Conservation (phyloP, 30 jellyfish, hydroid and myxozoan genomes). For the Mastigias papua region DNA sequence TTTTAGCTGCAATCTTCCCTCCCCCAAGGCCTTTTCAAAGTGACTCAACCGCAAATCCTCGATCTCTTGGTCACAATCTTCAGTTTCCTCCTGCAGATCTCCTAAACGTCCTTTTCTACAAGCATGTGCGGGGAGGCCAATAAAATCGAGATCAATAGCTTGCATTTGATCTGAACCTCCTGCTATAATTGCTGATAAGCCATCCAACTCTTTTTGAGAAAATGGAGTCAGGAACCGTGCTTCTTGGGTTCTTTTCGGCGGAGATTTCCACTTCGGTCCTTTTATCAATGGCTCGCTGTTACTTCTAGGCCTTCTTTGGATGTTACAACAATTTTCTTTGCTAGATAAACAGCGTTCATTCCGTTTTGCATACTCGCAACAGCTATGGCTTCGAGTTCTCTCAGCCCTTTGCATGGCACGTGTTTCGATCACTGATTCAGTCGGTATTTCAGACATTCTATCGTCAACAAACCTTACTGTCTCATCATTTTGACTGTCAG, state of each 20-base stretch:
- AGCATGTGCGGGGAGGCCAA: slow-evolving; percentile 70
- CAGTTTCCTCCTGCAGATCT: slow-evolving; percentile 58
- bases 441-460: slow-evolving; percentile 24
- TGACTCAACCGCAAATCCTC: slow-evolving; percentile 45
- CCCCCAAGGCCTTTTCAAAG: slow-evolving; percentile 60
- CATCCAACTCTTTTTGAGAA: slow-evolving; percentile 69
- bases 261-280: slow-evolving; percentile 39
- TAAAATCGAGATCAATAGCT: slow-evolving; percentile 71
- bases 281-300: slow-evolving; percentile 65
- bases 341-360: neutral
- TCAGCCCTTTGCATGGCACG: slow-evolving; percentile 55
- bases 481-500: slow-evolving; percentile 14
- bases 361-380: slow-evolving; percentile 24
- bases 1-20: slow-evolving; percentile 65
- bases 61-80: slow-evolving; percentile 37
- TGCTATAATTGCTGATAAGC: slow-evolving; percentile 59
- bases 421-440: slow-evolving; percentile 25
- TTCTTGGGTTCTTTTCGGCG: slow-evolving; percentile 36
- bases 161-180: slow-evolving; percentile 62
- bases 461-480: slow-evolving; percentile 51
- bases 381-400: slow-evolving; percentile 57
- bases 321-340: neutral
- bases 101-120: slow-evolving; percentile 44
- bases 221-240: slow-evolving; percentile 71
- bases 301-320: slow-evolving; percentile 57